Evolutionary conservation across 2,888 invertebrate genomes (phyloP), one percentile per base, ranked within the genome.

Genomic region (Lasioglossum morio): DNA sequence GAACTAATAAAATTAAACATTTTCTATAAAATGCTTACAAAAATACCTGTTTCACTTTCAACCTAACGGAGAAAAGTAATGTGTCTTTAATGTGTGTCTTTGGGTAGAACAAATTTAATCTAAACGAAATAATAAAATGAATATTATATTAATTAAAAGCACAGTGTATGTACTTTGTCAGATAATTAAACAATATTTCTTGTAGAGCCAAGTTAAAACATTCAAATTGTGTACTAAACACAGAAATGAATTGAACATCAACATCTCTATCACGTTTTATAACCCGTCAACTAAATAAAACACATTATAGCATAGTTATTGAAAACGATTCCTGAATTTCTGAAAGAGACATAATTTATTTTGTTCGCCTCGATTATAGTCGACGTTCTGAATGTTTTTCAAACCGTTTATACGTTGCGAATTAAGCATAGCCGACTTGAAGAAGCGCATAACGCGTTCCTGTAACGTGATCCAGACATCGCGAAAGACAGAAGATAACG

Each of bases 401-500:
- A 16, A 19, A 1, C 27, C 4, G 27, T 57, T 7, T n/a, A 4
- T 46, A 23, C 30, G n/a, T n/a, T 1, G 19, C n/a, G 8, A 48
- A 23, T 37, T 40, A 16, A 43, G 63, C 46, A 27, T 16, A 27
- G 40, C 37, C 4, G 19, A 30, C 12, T 60, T 27, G 30, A 70
- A 70, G 60, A 53, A 14, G 72, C 19, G 53, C 77, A 46, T 48
- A 40, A 80, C 79, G 79, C 79, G 63, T 87, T 77, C 83, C 76
- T 70, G 88, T 89, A 90, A 89, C 46, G 40, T 82, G 82, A 91
- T 87, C 89, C 72, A 79, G 57, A 76, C 87, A 82, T 84, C 83
- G 77, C 48, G 70, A 87, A 83, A 84, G 77, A 79, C 74, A 53
- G 12, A 79, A 84, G 89, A 91, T 91, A 91, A 80, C 86, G 66